Evolutionary conservation across 2,797 vertebrate species (phyloP).

Genomic region (Numenius phaeopus): DNA sequence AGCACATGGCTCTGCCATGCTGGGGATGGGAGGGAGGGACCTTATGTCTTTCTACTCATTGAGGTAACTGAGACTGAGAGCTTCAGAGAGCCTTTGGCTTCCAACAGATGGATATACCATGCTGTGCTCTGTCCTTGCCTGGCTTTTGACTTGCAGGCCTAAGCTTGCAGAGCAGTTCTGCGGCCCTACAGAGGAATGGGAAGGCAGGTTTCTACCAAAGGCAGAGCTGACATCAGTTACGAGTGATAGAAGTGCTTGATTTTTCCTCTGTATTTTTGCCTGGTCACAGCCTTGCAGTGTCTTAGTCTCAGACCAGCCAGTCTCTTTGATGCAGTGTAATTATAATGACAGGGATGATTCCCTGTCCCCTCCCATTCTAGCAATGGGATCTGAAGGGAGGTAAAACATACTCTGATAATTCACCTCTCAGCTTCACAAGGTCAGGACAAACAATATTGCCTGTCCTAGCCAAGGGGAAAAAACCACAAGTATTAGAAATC

Average conservation of each 20-base stretch:
- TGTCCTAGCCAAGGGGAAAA: neutral
- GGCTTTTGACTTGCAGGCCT: conserved; percentile 54
- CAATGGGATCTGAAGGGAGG: neutral
- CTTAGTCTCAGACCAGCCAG: neutral
- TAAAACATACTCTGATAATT: neutral
- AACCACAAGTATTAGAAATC: neutral
- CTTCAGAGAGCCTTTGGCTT: conserved; percentile 67
- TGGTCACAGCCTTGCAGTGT: neutral
- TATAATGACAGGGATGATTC: neutral
- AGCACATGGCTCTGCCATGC: conserved; percentile 19
- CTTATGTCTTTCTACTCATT: conserved; percentile 39
- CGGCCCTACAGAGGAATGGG: neutral
- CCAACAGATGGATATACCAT: conserved; percentile 46
- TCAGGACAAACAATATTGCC: neutral
- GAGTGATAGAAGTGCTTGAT: neutral
- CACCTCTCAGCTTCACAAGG: neutral
- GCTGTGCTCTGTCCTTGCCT: conserved; percentile 65
- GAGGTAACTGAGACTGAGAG: conserved; percentile 47
- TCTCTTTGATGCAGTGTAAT: neutral
- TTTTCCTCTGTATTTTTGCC: conserved; percentile 14
- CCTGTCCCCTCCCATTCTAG: neutral
- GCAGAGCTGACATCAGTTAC: neutral
- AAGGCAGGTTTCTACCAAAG: conserved; percentile 4
- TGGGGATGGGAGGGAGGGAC: conserved; percentile 46
- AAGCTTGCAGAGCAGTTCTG: neutral